phyloP scores from a whole-genome alignment of 1,140 invertebrate species.

The Bombus confusus region DNA sequence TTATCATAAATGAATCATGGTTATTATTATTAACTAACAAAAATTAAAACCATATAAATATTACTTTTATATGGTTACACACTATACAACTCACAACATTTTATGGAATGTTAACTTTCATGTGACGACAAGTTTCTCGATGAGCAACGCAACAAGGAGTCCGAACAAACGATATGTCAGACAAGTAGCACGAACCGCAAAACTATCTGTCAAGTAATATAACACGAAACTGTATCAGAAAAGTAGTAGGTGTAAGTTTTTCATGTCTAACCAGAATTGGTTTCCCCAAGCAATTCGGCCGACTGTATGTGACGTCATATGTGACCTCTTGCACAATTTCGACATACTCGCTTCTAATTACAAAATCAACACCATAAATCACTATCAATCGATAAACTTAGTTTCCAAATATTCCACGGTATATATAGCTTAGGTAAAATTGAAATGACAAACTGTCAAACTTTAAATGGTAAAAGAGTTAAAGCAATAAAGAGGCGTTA shows the following conservation, averaged over 20 bases:
- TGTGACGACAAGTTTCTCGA: not conserved
- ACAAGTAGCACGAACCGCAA: not conserved
- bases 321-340: not conserved
- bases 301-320: not conserved
- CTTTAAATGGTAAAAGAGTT: too few species aligned
- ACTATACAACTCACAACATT: too few species aligned
- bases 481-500: not conserved
- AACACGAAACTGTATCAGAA: too few species aligned
- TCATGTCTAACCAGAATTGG: not conserved
- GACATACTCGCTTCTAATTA: not conserved
- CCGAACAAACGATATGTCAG: not conserved
- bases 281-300: not conserved
- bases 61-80: too few species aligned
- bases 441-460: too few species aligned
- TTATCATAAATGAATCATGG: too few species aligned
- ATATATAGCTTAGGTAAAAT: too few species aligned
- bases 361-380: too few species aligned
- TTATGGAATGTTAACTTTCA: too few species aligned
- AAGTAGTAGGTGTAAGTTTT: not conserved
- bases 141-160: not conserved
- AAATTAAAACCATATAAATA: too few species aligned
- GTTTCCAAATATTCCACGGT: not conserved
- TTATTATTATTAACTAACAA: too few species aligned
- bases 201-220: not conserved
- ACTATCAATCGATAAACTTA: not conserved